Evolutionary conservation across 2,888 invertebrate species (phyloP).

Genomic region (Limnephilus auricula): DNA sequence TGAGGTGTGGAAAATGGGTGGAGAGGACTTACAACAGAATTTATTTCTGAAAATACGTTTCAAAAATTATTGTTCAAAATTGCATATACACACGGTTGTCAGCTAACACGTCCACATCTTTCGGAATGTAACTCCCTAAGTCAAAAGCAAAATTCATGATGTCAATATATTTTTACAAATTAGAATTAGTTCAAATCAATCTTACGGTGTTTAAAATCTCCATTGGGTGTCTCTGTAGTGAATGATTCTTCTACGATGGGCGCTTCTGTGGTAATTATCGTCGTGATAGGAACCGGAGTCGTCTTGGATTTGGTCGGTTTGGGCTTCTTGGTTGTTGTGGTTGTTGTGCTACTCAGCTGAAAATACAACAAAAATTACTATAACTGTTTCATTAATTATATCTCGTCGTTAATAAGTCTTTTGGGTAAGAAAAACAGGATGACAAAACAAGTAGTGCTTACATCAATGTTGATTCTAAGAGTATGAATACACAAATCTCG

Average conservation of each 20-base stretch:
- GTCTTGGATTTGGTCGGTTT: slow-evolving; percentile 62
- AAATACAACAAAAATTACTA: neutral
- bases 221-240: slow-evolving; percentile 65
- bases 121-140: neutral
- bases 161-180: neutral
- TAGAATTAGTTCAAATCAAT: neutral
- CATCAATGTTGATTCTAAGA: neutral
- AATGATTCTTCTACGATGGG: slow-evolving; percentile 65
- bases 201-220: slow-evolving; percentile 64
- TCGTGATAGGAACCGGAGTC: slow-evolving; percentile 48
- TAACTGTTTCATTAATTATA: neutral
- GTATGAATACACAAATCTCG: neutral
- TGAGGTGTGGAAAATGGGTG: neutral
- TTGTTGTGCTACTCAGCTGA: slow-evolving; percentile 67
- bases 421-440: neutral
- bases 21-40: neutral
- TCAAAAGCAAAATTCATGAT: neutral
- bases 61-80: neutral
- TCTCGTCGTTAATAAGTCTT: neutral
- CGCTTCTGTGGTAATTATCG: slow-evolving; percentile 67
- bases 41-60: neutral
- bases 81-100: neutral
- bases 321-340: slow-evolving; percentile 73
- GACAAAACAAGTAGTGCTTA: neutral
- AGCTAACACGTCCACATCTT: neutral